These are phyloP conservation scores for Incurvaria masculella DNA, from an alignment of 2,888 invertebrate species.

Conservation along the genomic window DNA sequence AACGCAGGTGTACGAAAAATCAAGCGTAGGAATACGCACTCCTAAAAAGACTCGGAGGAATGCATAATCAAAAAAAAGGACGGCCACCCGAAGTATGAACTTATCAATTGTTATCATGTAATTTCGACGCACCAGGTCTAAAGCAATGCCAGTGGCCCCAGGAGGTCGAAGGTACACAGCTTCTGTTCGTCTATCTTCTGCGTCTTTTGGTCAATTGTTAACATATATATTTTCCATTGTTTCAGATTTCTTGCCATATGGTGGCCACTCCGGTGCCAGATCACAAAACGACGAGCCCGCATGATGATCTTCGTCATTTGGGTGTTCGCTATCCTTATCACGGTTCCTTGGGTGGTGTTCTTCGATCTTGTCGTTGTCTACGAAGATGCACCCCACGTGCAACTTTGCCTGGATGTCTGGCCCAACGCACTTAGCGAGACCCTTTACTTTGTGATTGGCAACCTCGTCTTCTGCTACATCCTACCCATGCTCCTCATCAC, in stretches of 20 bases:
- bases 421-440: constrained; percentile 78
- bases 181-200: constrained; percentile 10
- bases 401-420: constrained; percentile 82
- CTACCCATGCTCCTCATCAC: constrained; percentile 88
- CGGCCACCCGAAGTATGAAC: too few species aligned
- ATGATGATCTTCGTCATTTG: constrained; percentile 88
- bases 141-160: not conserved
- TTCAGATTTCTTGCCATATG: constrained; percentile 93
- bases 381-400: constrained; percentile 71
- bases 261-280: constrained; percentile 90
- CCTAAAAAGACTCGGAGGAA: too few species aligned
- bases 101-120: not conserved
- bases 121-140: not conserved
- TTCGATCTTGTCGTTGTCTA: constrained; percentile 77
- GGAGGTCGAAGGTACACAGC: not conserved
- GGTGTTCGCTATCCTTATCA: constrained; percentile 80
- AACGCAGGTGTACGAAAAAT: too few species aligned
- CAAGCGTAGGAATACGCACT: too few species aligned
- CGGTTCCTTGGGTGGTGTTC: constrained; percentile 88
- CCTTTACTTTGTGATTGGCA: constrained; percentile 84
- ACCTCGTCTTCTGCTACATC: constrained; percentile 86
- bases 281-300: constrained; percentile 83
- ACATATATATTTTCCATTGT: constrained; percentile 31
- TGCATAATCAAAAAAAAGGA: too few species aligned
- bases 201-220: too few species aligned